phyloP scores from a whole-genome alignment of 2,113 vertebrate genomes.

The Poeciliopsis occidentalis region DNA sequence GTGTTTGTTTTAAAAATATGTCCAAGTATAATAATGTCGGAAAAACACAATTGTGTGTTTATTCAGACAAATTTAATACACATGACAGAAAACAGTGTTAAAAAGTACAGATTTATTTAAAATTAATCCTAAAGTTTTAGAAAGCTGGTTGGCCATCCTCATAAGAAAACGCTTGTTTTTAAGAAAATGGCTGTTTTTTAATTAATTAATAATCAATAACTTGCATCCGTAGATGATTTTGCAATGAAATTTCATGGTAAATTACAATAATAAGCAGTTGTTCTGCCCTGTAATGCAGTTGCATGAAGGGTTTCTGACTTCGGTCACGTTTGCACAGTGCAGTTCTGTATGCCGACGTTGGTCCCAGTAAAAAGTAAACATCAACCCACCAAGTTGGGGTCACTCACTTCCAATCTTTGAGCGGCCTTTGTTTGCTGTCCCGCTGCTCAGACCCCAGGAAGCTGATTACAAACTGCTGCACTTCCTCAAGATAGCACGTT shows the following conservation, averaged over 20 bases:
- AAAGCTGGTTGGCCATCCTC: too few relatives aligned
- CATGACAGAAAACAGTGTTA: too few relatives aligned
- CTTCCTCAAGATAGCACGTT: constrained; percentile 57
- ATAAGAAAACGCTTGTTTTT: too few relatives aligned
- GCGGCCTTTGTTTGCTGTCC: constrained; percentile 68
- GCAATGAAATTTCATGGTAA: constrained; percentile 11
- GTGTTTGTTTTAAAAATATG: too few relatives aligned
- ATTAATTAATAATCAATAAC: too few relatives aligned
- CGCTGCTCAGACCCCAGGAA: constrained; percentile 42
- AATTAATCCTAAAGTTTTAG: too few relatives aligned
- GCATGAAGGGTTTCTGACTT: constrained; percentile 51
- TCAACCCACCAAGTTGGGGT: constrained; percentile 50
- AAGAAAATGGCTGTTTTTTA: too few relatives aligned
- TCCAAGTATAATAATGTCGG: too few relatives aligned
- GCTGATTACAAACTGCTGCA: constrained; percentile 58
- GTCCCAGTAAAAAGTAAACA: constrained; percentile 66
- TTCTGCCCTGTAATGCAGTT: constrained; percentile 14
- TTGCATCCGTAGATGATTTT: background rate
- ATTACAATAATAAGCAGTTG: constrained; percentile 40
- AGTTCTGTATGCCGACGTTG: constrained; percentile 26
- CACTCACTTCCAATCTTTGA: constrained; percentile 62
- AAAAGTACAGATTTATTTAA: too few relatives aligned
- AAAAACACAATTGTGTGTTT: too few relatives aligned
- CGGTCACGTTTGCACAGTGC: constrained; percentile 66
- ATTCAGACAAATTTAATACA: too few relatives aligned